These are phyloP conservation scores for Yponomeuta plumbellus DNA, from an alignment of 2,888 invertebrate genomes.

Conservation along the genomic window DNA sequence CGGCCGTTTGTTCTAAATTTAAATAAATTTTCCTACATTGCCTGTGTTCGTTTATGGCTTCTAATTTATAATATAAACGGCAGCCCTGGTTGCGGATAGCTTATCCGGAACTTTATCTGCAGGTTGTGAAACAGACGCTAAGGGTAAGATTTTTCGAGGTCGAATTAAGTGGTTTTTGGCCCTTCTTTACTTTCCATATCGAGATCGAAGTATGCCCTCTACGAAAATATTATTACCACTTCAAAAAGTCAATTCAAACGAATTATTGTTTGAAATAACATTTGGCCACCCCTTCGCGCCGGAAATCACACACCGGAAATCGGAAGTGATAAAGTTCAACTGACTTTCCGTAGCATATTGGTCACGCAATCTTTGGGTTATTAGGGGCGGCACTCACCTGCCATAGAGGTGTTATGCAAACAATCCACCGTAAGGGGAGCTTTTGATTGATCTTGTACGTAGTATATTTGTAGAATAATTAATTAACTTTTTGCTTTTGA, in stretches of 20 bases:
- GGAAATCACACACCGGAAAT: slow-evolving; percentile 61
- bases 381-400: slow-evolving; percentile 41
- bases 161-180: no score
- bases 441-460: not conserved
- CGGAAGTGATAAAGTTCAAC: slow-evolving; percentile 72
- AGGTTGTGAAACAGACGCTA: no score
- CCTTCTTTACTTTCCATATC: no score
- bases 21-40: no score
- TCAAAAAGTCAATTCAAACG: not conserved
- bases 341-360: slow-evolving; percentile 55
- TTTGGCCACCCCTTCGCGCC: slow-evolving; percentile 30
- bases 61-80: no score
- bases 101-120: no score
- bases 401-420: slow-evolving; percentile 20
- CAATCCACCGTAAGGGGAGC: not conserved
- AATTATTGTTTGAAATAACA: not conserved
- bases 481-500: no score
- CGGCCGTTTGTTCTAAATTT: no score
- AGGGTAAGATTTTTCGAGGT: no score
- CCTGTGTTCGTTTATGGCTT: no score
- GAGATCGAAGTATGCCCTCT: no score
- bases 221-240: not conserved
- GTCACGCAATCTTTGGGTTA: slow-evolving; percentile 49
- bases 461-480: not conserved
- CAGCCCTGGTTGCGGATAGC: no score